Evolutionary conservation across 1,140 invertebrate species (phyloP), one percentile per base, ranked within the genome.

Genomic region (Drosophila prosaltans): DNA sequence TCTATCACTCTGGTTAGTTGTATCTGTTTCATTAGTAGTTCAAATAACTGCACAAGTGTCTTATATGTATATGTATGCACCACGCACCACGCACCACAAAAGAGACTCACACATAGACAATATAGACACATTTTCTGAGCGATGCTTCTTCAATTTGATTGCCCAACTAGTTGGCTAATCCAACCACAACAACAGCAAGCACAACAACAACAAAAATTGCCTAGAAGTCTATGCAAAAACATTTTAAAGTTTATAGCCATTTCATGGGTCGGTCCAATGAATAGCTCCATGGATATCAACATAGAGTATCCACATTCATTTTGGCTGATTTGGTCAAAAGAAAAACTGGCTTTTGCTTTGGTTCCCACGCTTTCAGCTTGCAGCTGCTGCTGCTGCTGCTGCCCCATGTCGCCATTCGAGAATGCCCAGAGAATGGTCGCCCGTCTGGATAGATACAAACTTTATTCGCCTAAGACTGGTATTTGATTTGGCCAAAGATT

Each of bases 1-100:
- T 16, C 16, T 16, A 0, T 16, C 16, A 16, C 16, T 30, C 2
- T 30, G 28, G 28, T 30, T 30, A 30, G 28, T 30, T 43, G 2
- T 40, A 40, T 58, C 69, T 57, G 61, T 62, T 72, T 78, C 67
- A 71, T 78, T 71, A 78, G 71, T 78, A 78, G 74, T 78, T 72
- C 75, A 78, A 78, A 78, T 75, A 82, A 82, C 80, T 75, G 70
- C 72, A 70, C 80, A 82, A 82, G 71, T 82, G 80, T 30, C 41
- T 68, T 36, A 16, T 16, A 16, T 16, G 16, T 16, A 16, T 16
- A 16, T 16, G 16, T 16, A 16, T 16, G 16, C 16, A 16, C 16
- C 16, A 16, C 16, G 16, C 16, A 16, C 16, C 16, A 16, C 16
- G 16, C 16, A 16, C 16, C 16, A 16, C 16, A 16, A 16, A 16